A percentile compares a stretch with the other conserved stretches of the same genome.
phyloP scores from a whole-genome alignment of 2,888 invertebrate genomes.

The Nemotelus pantherinus region DNA sequence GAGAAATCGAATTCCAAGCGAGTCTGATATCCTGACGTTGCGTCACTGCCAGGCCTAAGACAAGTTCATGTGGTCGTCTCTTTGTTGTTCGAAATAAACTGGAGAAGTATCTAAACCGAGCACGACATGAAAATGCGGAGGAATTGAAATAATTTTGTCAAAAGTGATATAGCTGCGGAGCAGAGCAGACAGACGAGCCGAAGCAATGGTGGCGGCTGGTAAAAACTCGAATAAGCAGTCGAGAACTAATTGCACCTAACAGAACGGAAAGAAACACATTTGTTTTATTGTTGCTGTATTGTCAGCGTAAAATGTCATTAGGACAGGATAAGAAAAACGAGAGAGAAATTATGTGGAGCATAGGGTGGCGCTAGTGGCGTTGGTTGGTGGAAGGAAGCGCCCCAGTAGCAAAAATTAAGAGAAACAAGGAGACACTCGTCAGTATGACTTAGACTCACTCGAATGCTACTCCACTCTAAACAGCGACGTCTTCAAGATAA shows the following conservation, averaged over 20 bases:
- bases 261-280: constrained; percentile 36
- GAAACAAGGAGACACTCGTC: background rate
- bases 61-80: background rate
- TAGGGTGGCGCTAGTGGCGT: background rate
- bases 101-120: background rate
- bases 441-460: constrained; percentile 13
- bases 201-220: background rate
- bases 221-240: constrained; percentile 20
- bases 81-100: background rate
- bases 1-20: background rate
- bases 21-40: background rate
- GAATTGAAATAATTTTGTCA: background rate
- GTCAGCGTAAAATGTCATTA: constrained; percentile 22
- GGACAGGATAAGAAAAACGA: constrained; percentile 1
- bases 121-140: background rate
- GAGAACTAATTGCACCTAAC: constrained; percentile 36
- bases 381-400: background rate
- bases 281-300: constrained; percentile 32
- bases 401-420: background rate
- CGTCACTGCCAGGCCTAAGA: background rate
- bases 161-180: background rate
- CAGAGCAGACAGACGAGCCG: background rate
- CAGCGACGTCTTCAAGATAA: background rate
- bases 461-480: background rate
- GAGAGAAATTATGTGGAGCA: background rate